These are phyloP conservation scores for Lordiphosa collinella DNA, from an alignment of 1,140 invertebrate genomes.

Conservation along the genomic window DNA sequence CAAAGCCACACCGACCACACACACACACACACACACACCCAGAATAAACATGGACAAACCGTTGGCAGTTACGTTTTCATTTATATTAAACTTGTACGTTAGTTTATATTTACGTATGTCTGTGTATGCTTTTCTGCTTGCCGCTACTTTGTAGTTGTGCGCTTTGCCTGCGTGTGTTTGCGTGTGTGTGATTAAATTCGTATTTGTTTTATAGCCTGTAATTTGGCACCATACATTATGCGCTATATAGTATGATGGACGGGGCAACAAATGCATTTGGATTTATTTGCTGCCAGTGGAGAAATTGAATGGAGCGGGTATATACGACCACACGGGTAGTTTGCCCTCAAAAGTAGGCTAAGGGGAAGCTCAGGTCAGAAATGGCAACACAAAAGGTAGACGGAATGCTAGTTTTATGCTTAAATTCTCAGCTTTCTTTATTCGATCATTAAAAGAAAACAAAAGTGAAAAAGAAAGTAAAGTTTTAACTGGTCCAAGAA, in stretches of 20 bases:
- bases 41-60: constrained; percentile 3
- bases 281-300: no score
- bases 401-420: no score
- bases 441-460: no score
- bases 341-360: no score
- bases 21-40: background rate
- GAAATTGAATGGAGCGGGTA: no score
- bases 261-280: no score
- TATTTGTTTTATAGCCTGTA: constrained; percentile 52
- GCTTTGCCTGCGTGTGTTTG: constrained; percentile 1
- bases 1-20: constrained; percentile 20
- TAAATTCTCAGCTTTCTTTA: no score
- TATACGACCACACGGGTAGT: no score
- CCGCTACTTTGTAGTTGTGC: constrained; percentile 9
- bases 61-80: constrained; percentile 24
- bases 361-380: no score
- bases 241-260: constrained; percentile 1
- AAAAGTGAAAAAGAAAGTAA: no score
- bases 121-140: constrained; percentile 1
- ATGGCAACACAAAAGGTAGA: no score
- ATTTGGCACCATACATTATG: constrained; percentile 39
- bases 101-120: constrained; percentile 39
- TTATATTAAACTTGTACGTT: constrained; percentile 46
- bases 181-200: constrained; percentile 46
- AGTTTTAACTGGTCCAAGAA: no score